Conservation (phyloP, 2,797 vertebrate species). For the Rallus crepitans region DNA sequence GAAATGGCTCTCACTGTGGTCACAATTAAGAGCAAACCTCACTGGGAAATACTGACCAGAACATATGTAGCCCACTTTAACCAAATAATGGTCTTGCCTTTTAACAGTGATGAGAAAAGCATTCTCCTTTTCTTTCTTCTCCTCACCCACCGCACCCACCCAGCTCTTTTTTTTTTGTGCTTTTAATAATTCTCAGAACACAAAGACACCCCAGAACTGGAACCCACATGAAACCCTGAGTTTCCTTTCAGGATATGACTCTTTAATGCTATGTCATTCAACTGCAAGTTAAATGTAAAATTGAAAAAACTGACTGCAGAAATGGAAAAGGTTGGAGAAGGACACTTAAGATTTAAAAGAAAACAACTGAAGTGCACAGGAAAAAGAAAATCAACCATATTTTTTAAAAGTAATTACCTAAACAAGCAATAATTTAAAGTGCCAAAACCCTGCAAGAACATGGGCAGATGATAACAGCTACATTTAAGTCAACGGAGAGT, state of each 20-base stretch:
- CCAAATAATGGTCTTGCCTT: neutral
- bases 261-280: neutral
- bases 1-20: neutral
- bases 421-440: neutral
- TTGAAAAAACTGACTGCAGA: neutral
- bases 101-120: neutral
- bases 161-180: too few species aligned
- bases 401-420: neutral
- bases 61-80: neutral
- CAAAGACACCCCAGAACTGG: neutral
- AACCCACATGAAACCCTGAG: neutral
- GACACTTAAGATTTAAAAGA: neutral
- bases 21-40: neutral
- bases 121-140: neutral
- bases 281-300: neutral
- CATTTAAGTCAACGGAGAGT: neutral
- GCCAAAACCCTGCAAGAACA: neutral
- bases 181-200: neutral
- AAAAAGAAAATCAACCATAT: neutral
- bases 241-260: neutral
- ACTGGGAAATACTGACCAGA: neutral
- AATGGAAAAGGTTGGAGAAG: neutral
- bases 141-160: too few species aligned
- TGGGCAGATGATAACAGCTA: neutral
- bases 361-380: neutral